These are phyloP conservation scores for Drosophila peninsularis DNA, from an alignment of 2,888 invertebrate species.

Conservation along the genomic window DNA sequence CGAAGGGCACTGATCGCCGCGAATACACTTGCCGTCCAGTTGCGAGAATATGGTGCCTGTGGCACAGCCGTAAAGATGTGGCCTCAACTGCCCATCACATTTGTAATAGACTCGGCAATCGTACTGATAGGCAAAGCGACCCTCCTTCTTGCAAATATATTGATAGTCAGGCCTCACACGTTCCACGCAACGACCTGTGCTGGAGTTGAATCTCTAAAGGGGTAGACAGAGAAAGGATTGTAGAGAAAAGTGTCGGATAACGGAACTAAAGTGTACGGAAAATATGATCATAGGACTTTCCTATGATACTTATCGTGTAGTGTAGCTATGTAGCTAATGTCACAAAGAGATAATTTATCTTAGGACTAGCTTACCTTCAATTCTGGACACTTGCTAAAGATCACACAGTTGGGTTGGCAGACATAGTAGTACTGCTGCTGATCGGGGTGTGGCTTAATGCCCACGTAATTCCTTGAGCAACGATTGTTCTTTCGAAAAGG, in stretches of 20 bases:
- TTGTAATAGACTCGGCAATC: conserved; percentile 82
- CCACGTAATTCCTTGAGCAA: conserved; percentile 82
- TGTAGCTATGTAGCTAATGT: not conserved
- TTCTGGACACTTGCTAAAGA: conserved; percentile 84
- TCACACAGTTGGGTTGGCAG: conserved; percentile 83
- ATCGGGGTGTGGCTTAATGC: conserved; percentile 83
- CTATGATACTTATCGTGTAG: not conserved
- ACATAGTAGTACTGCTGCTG: conserved; percentile 84
- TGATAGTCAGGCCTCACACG: conserved; percentile 65
- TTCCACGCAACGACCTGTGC: conserved; percentile 71
- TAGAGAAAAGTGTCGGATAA: too few relatives aligned
- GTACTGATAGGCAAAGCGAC: conserved; percentile 83
- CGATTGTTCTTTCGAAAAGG: conserved; percentile 74
- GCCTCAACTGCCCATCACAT: conserved; percentile 74
- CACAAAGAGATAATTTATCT: too few relatives aligned
- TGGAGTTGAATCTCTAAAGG: conserved; percentile 72
- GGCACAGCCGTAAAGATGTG: conserved; percentile 81
- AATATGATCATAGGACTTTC: too few relatives aligned
- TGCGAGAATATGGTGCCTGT: conserved; percentile 78
- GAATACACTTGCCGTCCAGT: conserved; percentile 75
- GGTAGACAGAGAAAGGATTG: too few relatives aligned
- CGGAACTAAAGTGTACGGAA: too few relatives aligned
- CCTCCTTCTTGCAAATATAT: conserved; percentile 70
- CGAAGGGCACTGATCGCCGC: conserved; percentile 74
- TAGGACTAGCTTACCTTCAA: conserved; percentile 66